Base-by-base conservation (phyloP, 2,797 vertebrate species). In the Hafferia zeledoni region DNA sequence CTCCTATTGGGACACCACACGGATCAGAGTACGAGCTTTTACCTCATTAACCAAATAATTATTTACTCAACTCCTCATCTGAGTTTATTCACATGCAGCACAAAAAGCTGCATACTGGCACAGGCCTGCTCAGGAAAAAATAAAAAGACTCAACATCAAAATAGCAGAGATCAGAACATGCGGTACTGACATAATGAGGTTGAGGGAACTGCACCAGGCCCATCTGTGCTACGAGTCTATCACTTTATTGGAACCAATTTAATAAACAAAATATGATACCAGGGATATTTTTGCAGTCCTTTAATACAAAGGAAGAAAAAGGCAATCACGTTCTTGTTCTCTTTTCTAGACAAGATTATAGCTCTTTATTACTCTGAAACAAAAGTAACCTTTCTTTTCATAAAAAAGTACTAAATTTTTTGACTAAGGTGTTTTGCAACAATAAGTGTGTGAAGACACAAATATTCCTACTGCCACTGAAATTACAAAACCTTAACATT, bases 111-210 rank as follows among this genome's bases (percentile, higher is more conserved):
- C 94, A 91, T 41, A 68, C 44, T 94, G 94, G 88, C 88, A 93
- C 87, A 91, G 76, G 88, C 74, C 90, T 93, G 72, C 94, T 91
- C 69, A 39, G 70, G 19, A 9, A 82, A 75, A 69, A 93, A 84
- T 72, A 92, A 69, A 89, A 70, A 77, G 28, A 22, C 37, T 88
- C 87, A 86, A 91, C 67, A 93, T 93, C 89, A 94, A 94, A 96
- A 95, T 72, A 95, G 95, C 89, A 90, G 93, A 94, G 94, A 92
- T 94, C 94, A 96, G 94, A 96, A 96, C 94, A 96, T 80, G 93
- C 89, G 52, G 95, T 93, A 96, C 91, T 95, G 95, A 95, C 94
- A 96, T 86, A 96, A 95, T 92, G 91, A 93, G 93, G 92, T 37
- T 90, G 94, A 90, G 87, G 70, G 94, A 94, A 84, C 93, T 49